These are phyloP conservation scores for Xylocampa areola DNA, from an alignment of 2,888 invertebrate genomes.

Conservation along the genomic window DNA sequence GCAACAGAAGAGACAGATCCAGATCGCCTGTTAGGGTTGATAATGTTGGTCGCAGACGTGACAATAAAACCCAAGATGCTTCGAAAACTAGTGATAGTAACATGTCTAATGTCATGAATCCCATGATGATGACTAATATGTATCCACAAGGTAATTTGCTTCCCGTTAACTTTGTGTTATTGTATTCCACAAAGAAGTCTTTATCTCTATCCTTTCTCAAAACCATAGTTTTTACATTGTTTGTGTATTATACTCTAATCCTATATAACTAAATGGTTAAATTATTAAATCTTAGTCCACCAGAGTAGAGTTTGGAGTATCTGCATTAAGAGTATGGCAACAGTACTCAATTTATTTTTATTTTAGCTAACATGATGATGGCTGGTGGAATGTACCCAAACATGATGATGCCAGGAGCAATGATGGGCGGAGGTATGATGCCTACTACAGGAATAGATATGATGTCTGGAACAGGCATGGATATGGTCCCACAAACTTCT, in stretches of 20 bases:
- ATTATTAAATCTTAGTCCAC: no score
- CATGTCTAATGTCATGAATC: constrained; percentile 71
- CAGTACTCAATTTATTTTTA: constrained; percentile 4
- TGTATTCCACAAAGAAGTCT: no score
- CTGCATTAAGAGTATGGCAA: no score
- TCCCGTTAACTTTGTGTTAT: neutral
- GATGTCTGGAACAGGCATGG: constrained; percentile 72
- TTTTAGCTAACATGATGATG: constrained; percentile 83
- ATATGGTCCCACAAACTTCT: constrained; percentile 72
- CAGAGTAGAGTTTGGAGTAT: no score
- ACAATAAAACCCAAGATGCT: constrained; percentile 65
- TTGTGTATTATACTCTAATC: no score
- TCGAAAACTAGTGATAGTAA: constrained; percentile 62
- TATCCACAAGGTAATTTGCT: constrained; percentile 76
- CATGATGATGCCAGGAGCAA: constrained; percentile 74
- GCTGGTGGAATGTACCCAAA: constrained; percentile 75
- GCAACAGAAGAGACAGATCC: constrained; percentile 71
- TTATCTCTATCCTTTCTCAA: no score
- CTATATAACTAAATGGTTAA: no score
- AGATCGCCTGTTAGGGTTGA: constrained; percentile 77
- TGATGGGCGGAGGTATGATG: constrained; percentile 75
- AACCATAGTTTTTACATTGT: no score
- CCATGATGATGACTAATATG: constrained; percentile 83
- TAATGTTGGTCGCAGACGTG: constrained; percentile 71
- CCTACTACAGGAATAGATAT: constrained; percentile 75